Evolutionary conservation across 2,797 vertebrate genomes (phyloP), one percentile per base, ranked within the genome.

Genomic region (Anabacerthia variegaticeps): DNA sequence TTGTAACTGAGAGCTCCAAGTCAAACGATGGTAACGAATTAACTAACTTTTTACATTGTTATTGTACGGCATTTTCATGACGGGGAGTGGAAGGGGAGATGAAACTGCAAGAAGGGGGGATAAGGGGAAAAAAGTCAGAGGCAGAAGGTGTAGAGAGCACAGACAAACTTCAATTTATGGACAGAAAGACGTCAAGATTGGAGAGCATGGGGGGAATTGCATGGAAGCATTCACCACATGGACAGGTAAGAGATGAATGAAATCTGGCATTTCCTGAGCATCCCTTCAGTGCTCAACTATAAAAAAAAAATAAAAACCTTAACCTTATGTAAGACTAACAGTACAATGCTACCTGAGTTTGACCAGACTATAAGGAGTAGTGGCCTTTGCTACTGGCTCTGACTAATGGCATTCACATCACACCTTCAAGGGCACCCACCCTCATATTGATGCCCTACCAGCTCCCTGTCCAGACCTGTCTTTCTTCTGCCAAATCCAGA

Each of bases 111-210:
- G 26, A 19, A 58, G n/a, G 49, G 12, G 14, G 2, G 17, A 10
- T 30, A 17, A 34, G 21, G 7, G 46, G 23, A 26, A 44, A 37
- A 48, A 56, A 71, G 27, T 46, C 44, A 26, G 68, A 91, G 54
- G 1, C 8, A 9, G 39, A 12, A 62, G 34, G 32, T 17, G 19
- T 28, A 12, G 56, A 52, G 28, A 44, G 63, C 37, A 12, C 28
- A 9, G 32, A 37, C 2, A 2, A 17, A 62, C 54, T 62, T 59
- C 13, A 23, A 0, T 9, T 26, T 19, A 12, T 1, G 28, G 19
- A 39, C 55, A 62, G 46, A 87, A 73, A 37, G 11, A 72, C 7
- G 26, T 49, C 14, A 63, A 63, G 20, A 43, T 1, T 10, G 23
- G 17, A 37, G 37, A 3, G 26, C 1, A 1, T 28, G 22, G 26